Percentiles rank a stretch among this genome's conserved stretches.
phyloP scores from a whole-genome alignment of 2,888 invertebrate genomes.

The Seira musarum region DNA sequence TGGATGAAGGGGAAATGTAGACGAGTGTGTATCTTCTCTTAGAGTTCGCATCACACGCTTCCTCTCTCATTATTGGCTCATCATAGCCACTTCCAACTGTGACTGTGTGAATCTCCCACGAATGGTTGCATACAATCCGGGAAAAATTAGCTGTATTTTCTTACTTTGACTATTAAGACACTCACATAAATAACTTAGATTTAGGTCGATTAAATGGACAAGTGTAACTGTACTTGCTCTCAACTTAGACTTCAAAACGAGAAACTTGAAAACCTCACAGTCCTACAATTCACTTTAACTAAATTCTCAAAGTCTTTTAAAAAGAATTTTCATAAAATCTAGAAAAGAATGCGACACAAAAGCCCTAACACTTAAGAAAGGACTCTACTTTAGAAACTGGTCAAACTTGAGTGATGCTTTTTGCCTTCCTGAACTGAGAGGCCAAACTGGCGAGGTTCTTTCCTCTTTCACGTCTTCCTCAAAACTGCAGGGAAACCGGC shows the following conservation, averaged over 20 bases:
- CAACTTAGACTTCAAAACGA: neutral
- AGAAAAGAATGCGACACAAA: no score
- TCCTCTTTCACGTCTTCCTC: constrained; percentile 36
- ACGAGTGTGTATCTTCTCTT: neutral
- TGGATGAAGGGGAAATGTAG: neutral
- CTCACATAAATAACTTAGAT: no score
- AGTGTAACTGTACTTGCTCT: neutral
- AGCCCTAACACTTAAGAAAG: no score
- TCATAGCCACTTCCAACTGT: neutral
- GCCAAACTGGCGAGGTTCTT: constrained; percentile 29
- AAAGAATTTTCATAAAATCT: no score
- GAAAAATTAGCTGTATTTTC: neutral
- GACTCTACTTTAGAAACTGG: neutral
- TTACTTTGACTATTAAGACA: no score
- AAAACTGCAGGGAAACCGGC: constrained; percentile 47
- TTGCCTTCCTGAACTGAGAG: neutral
- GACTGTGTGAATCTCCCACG: neutral
- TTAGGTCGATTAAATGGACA: neutral
- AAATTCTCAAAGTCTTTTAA: no score
- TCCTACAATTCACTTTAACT: no score
- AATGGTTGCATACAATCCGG: neutral
- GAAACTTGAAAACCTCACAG: neutral
- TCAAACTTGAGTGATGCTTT: neutral
- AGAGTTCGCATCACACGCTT: neutral
- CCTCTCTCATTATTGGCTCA: constrained; percentile 14